A percentile compares a stretch with the other conserved stretches of the same genome.
phyloP scores from a whole-genome alignment of 2,888 invertebrate genomes.

The Serripes groenlandicus region DNA sequence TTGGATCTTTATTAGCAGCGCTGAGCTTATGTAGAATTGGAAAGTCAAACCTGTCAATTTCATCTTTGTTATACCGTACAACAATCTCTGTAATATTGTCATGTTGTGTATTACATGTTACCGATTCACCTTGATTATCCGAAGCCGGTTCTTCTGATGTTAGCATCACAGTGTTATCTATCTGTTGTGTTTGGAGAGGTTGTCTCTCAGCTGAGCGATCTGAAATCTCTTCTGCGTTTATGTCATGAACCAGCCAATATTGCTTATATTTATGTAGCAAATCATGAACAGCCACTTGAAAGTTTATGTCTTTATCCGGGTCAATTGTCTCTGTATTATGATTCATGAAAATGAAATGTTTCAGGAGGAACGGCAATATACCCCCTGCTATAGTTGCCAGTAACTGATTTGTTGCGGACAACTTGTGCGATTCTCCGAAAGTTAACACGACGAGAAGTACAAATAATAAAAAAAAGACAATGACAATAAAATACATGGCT shows the following conservation, averaged over 20 bases:
- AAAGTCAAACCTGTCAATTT: background rate
- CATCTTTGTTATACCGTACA: background rate
- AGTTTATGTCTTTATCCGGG: background rate
- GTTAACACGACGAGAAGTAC: background rate
- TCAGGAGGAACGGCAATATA: background rate
- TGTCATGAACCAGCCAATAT: background rate
- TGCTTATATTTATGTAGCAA: background rate
- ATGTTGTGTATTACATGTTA: no score
- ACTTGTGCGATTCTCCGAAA: background rate
- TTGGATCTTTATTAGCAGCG: no score
- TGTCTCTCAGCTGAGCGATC: no score
- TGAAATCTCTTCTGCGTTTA: background rate
- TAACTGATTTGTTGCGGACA: background rate
- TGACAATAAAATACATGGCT: background rate
- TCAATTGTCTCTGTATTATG: background rate
- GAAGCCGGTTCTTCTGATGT: no score
- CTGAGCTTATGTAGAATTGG: background rate
- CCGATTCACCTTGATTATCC: no score
- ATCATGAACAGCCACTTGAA: background rate
- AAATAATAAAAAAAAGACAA: background rate
- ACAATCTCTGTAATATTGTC: background rate
- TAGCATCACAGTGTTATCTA: no score
- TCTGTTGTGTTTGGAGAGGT: no score
- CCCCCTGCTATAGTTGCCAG: background rate
- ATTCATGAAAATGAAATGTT: background rate